Percentiles rank a stretch among this genome's conserved stretches.
Conservation (phyloP, 2,113 vertebrate genomes). For the Gymnobelideus leadbeateri region DNA sequence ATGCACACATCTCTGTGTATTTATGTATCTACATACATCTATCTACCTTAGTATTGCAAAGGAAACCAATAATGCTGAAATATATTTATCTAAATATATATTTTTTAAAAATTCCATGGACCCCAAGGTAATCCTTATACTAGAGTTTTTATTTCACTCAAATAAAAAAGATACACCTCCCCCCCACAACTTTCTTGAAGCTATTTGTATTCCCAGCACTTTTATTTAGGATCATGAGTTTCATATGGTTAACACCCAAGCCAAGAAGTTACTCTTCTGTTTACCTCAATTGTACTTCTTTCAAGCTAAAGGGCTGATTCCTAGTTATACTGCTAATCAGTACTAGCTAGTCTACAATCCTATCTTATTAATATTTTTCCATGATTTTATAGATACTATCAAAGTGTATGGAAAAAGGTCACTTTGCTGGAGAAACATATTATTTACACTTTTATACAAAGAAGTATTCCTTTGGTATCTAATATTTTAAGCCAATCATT, state of each 20-base stretch:
- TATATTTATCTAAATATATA: background rate
- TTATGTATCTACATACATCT: background rate
- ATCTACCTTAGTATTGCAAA: background rate
- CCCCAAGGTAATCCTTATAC: background rate
- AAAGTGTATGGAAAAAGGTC: background rate
- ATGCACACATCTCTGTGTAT: too few species aligned
- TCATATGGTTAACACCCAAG: background rate
- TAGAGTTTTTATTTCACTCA: background rate
- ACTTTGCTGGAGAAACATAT: background rate
- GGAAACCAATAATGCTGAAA: background rate
- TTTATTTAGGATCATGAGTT: background rate
- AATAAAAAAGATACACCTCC: background rate
- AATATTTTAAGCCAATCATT: background rate
- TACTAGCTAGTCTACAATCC: background rate
- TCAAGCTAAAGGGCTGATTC: background rate
- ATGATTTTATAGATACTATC: background rate
- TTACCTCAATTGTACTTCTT: background rate
- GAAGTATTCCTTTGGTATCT: background rate
- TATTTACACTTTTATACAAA: background rate
- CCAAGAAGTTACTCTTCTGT: background rate
- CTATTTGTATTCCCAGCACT: background rate
- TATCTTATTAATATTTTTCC: background rate
- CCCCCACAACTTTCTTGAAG: background rate
- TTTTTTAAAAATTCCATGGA: background rate
- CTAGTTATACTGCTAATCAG: background rate